A percentile compares a stretch with the other conserved stretches of the same genome.
These are phyloP conservation scores for Papilio polytes DNA, from an alignment of 1,140 invertebrate genomes.

Conservation along the genomic window DNA sequence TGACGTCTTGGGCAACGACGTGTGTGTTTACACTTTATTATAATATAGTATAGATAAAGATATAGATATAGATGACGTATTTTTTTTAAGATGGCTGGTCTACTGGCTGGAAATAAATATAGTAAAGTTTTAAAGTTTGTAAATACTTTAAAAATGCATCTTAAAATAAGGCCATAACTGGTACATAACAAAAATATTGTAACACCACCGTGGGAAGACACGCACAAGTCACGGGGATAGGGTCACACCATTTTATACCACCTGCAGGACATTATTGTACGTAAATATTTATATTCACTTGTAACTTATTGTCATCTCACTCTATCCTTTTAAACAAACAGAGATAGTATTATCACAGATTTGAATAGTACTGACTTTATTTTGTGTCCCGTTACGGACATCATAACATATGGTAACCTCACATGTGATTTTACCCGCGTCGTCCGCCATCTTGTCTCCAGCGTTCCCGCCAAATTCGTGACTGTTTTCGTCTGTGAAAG, in stretches of 20 bases:
- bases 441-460: slow-evolving; percentile 40
- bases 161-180: slow-evolving; percentile 4
- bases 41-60: too few species aligned
- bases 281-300: too few species aligned
- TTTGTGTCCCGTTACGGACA: not conserved
- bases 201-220: slow-evolving; percentile 30
- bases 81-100: too few species aligned
- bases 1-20: too few species aligned
- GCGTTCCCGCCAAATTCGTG: slow-evolving; percentile 65
- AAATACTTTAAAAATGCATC: not conserved
- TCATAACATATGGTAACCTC: slow-evolving; percentile 43
- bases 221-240: slow-evolving; percentile 4
- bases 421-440: slow-evolving; percentile 48
- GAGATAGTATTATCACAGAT: not conserved
- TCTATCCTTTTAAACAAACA: too few species aligned
- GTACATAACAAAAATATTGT: slow-evolving; percentile 30
- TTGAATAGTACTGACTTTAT: too few species aligned
- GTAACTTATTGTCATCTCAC: too few species aligned
- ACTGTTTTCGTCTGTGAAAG: slow-evolving; percentile 61
- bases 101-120: not conserved
- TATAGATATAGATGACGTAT: too few species aligned
- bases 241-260: not conserved
- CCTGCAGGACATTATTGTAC: not conserved
- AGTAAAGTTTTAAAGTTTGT: not conserved
- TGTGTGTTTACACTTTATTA: too few species aligned